These are phyloP conservation scores for Miichthys miiuy DNA, from an alignment of 2,797 vertebrate genomes.

Conservation along the genomic window DNA sequence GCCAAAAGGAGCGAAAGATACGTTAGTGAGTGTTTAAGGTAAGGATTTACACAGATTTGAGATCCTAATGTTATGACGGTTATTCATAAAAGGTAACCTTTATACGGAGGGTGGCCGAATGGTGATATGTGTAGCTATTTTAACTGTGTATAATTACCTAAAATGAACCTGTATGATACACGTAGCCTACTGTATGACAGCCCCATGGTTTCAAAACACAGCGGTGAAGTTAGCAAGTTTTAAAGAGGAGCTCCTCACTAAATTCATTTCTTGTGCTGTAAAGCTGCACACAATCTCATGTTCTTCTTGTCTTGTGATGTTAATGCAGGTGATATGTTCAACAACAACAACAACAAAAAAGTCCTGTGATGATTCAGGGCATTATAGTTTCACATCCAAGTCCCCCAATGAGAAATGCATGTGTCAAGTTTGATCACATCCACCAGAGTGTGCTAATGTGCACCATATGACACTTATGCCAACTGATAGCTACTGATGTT, in stretches of 20 bases:
- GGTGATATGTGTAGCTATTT: not conserved
- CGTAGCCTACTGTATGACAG: not conserved
- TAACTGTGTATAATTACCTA: not conserved
- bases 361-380: not conserved
- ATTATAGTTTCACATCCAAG: not conserved
- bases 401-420: not conserved
- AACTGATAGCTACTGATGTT: not conserved
- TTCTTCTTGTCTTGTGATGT: not conserved
- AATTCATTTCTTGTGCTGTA: not conserved
- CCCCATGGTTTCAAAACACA: not conserved
- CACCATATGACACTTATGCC: not conserved
- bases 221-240: not conserved
- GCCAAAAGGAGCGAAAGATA: not conserved
- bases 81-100: not conserved
- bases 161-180: not conserved
- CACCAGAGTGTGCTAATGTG: slow-evolving; percentile 28
- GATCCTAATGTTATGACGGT: not conserved
- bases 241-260: not conserved
- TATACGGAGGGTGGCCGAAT: fast-evolving
- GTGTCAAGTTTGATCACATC: not conserved
- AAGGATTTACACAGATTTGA: not conserved
- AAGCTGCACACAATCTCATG: not conserved
- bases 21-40: slow-evolving; percentile 1
- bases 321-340: not conserved
- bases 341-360: not conserved